These are phyloP conservation scores for Drosophila pallidifrons DNA, from an alignment of 1,140 invertebrate species.

Conservation along the genomic window DNA sequence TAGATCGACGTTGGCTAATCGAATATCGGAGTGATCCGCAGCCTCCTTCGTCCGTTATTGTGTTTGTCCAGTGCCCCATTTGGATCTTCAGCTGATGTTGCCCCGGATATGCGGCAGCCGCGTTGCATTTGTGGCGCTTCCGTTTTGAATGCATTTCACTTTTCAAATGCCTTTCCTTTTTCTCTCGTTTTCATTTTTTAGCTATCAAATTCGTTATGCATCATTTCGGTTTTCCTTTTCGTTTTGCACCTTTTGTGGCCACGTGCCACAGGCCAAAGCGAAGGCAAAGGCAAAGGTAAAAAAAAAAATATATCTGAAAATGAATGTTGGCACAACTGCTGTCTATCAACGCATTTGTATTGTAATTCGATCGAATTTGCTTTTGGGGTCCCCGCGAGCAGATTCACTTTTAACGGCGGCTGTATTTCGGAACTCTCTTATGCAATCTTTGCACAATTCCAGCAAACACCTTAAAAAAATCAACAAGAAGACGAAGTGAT, in stretches of 20 bases:
- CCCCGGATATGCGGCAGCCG: conserved; percentile 60
- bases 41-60: conserved; percentile 71
- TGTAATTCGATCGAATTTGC: conserved; percentile 68
- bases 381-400: conserved; percentile 21
- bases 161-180: conserved; percentile 60
- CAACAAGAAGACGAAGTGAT: conserved; percentile 16
- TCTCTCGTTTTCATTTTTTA: conserved; percentile 15
- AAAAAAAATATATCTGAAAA: conserved; percentile 59
- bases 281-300: conserved; percentile 35
- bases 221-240: conserved; percentile 70
- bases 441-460: conserved; percentile 71
- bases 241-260: conserved; percentile 75
- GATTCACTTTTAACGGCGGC: conserved; percentile 70
- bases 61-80: conserved; percentile 52
- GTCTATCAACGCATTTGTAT: conserved; percentile 53
- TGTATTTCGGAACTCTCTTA: conserved; percentile 44
- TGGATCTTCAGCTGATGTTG: conserved; percentile 31
- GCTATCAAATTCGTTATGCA: conserved; percentile 71
- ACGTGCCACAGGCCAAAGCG: conserved; percentile 66
- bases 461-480: conserved; percentile 22
- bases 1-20: neutral
- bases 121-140: conserved; percentile 71
- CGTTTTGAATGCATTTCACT: conserved; percentile 71
- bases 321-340: conserved; percentile 78
- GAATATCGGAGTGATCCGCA: neutral